phyloP scores from a whole-genome alignment of 2,888 invertebrate genomes.

The Lutraria lutraria region DNA sequence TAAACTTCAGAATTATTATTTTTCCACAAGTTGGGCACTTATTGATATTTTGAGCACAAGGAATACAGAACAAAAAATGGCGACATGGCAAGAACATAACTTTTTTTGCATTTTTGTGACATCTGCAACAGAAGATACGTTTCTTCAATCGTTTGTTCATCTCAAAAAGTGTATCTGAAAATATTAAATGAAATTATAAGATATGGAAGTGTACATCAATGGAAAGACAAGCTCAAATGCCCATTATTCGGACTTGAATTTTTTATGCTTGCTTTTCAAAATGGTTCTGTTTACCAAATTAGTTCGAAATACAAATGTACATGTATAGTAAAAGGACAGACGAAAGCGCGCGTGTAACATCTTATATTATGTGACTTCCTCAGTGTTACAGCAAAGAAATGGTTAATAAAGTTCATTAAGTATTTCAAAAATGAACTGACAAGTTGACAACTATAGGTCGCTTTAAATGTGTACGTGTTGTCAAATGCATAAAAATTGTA shows the following conservation, averaged over 20 bases:
- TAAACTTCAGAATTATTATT: not conserved
- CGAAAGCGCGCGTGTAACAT: too few relatives aligned
- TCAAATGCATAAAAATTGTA: too few relatives aligned
- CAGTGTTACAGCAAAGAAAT: too few relatives aligned
- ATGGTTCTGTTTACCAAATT: too few relatives aligned
- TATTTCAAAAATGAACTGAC: too few relatives aligned
- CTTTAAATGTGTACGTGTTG: too few relatives aligned
- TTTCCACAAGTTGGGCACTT: slow-evolving; percentile 1
- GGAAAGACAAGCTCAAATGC: not conserved
- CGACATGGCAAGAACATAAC: slow-evolving; percentile 33
- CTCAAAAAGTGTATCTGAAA: slow-evolving; percentile 27
- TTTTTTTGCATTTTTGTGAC: slow-evolving; percentile 29
- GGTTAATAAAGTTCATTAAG: too few relatives aligned
- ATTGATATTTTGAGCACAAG: slow-evolving; percentile 12
- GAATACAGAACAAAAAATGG: slow-evolving; percentile 18
- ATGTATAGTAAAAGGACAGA: too few relatives aligned
- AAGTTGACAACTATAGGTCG: too few relatives aligned
- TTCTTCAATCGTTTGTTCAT: slow-evolving; percentile 31
- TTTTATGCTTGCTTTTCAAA: not conserved
- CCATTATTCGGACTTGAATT: not conserved
- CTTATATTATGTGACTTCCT: too few relatives aligned
- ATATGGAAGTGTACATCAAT: not conserved
- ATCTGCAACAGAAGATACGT: not conserved
- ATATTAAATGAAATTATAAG: not conserved
- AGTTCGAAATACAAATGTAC: too few relatives aligned